These are phyloP conservation scores for Ectropis crepuscularia DNA, from an alignment of 2,888 invertebrate genomes.

Conservation along the genomic window DNA sequence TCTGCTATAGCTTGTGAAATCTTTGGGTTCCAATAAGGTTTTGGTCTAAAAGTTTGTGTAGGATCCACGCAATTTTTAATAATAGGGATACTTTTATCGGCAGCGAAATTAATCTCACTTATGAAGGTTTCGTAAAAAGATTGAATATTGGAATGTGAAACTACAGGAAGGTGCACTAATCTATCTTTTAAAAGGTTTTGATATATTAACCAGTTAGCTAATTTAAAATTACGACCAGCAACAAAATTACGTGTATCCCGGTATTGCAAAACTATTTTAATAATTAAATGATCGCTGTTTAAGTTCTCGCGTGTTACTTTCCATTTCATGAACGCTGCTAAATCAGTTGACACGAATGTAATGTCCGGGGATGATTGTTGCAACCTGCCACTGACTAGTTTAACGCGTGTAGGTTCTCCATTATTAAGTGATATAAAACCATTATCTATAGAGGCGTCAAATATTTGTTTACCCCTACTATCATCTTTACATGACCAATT, in stretches of 20 bases:
- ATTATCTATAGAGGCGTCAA: too few species aligned
- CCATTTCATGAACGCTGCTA: constrained; percentile 27
- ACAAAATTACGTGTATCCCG: too few species aligned
- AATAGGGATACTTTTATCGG: constrained; percentile 6
- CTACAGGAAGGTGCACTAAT: too few species aligned
- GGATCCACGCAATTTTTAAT: background rate
- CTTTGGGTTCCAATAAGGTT: constrained; percentile 17
- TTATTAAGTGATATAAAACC: too few species aligned
- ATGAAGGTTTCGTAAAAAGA: constrained; percentile 5
- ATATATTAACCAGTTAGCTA: constrained; percentile 15
- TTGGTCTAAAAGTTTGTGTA: constrained; percentile 39
- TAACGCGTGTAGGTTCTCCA: too few species aligned
- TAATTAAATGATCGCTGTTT: constrained; percentile 29
- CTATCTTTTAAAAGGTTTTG: too few species aligned
- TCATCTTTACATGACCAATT: too few species aligned
- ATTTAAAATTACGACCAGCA: constrained; percentile 13
- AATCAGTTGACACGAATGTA: constrained; percentile 21
- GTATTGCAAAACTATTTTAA: constrained; percentile 1
- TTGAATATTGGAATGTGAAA: too few species aligned
- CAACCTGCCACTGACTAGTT: too few species aligned
- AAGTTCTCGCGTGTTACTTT: constrained; percentile 26
- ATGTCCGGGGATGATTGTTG: constrained; percentile 28
- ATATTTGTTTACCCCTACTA: too few species aligned
- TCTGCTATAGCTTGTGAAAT: constrained; percentile 19
- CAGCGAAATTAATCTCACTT: background rate